Evolutionary conservation across 2,797 vertebrate genomes (phyloP).

Genomic region (Ceryle rudis): DNA sequence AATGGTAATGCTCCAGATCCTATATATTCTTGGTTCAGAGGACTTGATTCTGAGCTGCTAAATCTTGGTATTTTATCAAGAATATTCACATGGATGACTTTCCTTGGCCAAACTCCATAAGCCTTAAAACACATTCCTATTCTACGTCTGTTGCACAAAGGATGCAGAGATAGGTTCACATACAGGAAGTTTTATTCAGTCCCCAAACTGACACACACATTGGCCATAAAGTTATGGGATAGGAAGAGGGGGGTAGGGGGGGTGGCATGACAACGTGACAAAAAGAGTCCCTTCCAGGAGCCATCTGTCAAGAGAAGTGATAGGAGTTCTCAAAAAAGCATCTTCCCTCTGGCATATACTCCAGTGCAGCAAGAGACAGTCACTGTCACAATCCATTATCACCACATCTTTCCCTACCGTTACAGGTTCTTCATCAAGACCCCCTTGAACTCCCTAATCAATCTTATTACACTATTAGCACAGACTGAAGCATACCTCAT

Average conservation of each 20-base stretch:
- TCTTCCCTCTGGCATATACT: neutral
- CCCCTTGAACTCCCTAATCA: neutral
- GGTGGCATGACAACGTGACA: neutral
- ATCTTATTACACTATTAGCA: neutral
- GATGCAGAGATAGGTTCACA: neutral
- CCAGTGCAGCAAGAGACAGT: neutral
- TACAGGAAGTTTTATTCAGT: neutral
- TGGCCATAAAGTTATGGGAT: neutral
- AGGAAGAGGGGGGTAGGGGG: neutral
- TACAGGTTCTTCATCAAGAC: neutral
- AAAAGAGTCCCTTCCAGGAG: neutral
- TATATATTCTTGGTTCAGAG: neutral
- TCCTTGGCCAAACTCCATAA: neutral
- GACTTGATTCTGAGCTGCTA: neutral
- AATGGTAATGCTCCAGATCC: neutral
- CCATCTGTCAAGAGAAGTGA: neutral
- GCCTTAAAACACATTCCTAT: neutral
- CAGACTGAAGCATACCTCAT: neutral
- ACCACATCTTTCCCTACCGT: neutral
- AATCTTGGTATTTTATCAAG: neutral
- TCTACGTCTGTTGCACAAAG: neutral
- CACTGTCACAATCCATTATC: neutral
- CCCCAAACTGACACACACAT: neutral
- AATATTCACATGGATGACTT: neutral
- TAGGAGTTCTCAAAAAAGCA: neutral